Conservation (phyloP, 2,888 invertebrate species). For the Andrena marginata region DNA sequence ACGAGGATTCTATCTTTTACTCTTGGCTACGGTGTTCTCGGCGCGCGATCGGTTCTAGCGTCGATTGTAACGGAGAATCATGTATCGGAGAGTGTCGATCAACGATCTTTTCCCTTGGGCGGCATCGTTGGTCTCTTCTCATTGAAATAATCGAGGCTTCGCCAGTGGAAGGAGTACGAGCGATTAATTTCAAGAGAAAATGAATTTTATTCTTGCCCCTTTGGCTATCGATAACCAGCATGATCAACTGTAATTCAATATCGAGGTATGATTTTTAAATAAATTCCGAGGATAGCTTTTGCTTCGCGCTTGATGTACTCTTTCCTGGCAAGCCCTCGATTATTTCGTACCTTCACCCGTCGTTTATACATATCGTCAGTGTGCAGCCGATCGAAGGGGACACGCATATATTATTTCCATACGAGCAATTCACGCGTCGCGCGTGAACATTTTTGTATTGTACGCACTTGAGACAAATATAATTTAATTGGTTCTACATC, state of each 20-base stretch:
- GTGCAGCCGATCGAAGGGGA: neutral
- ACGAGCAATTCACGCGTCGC: neutral
- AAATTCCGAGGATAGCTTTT: no score
- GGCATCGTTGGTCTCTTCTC: neutral
- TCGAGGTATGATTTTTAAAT: no score
- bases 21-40: neutral
- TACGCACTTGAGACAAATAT: conserved; percentile 48
- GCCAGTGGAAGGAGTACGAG: neutral
- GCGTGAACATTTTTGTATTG: conserved; percentile 35
- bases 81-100: conserved; percentile 7
- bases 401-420: neutral
- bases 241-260: no score
- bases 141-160: neutral
- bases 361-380: conserved; percentile 13
- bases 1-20: neutral
- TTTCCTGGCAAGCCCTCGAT: neutral
- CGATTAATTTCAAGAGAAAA: neutral
- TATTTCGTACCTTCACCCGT: neutral
- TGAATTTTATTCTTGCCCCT: neutral
- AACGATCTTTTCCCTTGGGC: conserved; percentile 44
- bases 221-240: no score
- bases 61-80: no score
- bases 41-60: neutral
- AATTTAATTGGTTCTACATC: conserved; percentile 33
- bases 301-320: no score